These are phyloP conservation scores for Nothocercus julius DNA, from an alignment of 2,113 vertebrate species.

Conservation along the genomic window DNA sequence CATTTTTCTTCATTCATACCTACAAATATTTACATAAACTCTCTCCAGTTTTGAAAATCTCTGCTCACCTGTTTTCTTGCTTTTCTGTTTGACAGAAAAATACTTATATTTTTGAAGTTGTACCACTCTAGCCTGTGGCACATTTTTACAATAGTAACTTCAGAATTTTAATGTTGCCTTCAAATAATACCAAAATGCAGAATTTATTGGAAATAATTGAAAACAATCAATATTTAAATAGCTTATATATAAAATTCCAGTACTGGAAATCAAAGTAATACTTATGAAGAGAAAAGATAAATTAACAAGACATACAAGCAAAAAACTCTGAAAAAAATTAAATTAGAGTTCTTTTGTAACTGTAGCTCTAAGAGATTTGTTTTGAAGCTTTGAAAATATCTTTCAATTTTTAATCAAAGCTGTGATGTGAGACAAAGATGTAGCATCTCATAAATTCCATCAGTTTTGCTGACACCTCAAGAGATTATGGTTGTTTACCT, in stretches of 20 bases:
- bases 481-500: not conserved
- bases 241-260: not conserved
- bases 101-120: not conserved
- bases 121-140: not conserved
- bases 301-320: not conserved
- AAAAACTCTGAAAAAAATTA: not conserved
- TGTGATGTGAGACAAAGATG: not conserved
- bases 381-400: not conserved
- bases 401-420: conserved; percentile 30
- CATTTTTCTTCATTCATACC: not conserved
- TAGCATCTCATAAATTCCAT: not conserved
- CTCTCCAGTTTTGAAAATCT: not conserved
- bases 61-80: not conserved
- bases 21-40: not conserved
- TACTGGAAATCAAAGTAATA: not conserved
- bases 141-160: not conserved
- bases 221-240: not conserved
- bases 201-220: not conserved
- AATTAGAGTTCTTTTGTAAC: not conserved
- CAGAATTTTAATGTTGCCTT: not conserved
- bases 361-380: not conserved
- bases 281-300: not conserved
- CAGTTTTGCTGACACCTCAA: not conserved
- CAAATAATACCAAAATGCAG: not conserved
- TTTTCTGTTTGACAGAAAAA: not conserved